phyloP scores from a whole-genome alignment of 2,888 invertebrate species.

The Rhagium mordax region DNA sequence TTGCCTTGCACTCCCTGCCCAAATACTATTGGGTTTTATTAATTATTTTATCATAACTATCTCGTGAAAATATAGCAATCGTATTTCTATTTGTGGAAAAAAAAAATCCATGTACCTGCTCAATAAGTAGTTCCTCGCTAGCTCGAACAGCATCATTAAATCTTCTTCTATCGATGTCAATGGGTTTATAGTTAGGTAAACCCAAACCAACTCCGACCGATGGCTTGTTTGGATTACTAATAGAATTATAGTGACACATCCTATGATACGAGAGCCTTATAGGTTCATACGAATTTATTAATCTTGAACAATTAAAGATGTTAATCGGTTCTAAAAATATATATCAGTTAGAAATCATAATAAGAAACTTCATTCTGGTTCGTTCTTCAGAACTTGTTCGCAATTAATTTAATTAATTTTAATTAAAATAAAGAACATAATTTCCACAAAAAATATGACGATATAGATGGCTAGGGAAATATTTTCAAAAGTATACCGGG shows the following conservation, averaged over 20 bases:
- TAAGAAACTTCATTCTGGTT: background rate
- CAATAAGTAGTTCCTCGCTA: conserved; percentile 86
- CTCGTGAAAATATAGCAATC: too few species aligned
- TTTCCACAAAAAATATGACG: too few species aligned
- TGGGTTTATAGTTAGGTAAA: conserved; percentile 85
- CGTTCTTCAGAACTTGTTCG: too few species aligned
- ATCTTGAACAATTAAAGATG: conserved; percentile 84
- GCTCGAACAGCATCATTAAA: conserved; percentile 83
- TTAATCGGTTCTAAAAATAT: conserved; percentile 85
- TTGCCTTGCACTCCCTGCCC: too few species aligned
- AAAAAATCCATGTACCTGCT: conserved; percentile 75
- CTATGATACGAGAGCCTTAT: conserved; percentile 90
- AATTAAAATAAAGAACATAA: too few species aligned
- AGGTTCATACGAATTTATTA: conserved; percentile 82
- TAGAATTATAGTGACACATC: conserved; percentile 90
- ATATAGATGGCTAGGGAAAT: too few species aligned
- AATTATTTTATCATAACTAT: too few species aligned
- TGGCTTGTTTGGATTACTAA: conserved; percentile 87
- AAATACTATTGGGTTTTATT: too few species aligned
- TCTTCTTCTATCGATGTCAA: conserved; percentile 79
- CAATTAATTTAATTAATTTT: too few species aligned
- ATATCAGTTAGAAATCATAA: conserved; percentile 1
- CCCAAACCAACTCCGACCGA: conserved; percentile 89
- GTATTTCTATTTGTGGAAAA: too few species aligned
- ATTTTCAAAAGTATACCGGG: too few species aligned